Percentiles rank a stretch among this genome's conserved stretches.
phyloP scores from a whole-genome alignment of 1,140 invertebrate species.

The Neotoxoptera formosana region DNA sequence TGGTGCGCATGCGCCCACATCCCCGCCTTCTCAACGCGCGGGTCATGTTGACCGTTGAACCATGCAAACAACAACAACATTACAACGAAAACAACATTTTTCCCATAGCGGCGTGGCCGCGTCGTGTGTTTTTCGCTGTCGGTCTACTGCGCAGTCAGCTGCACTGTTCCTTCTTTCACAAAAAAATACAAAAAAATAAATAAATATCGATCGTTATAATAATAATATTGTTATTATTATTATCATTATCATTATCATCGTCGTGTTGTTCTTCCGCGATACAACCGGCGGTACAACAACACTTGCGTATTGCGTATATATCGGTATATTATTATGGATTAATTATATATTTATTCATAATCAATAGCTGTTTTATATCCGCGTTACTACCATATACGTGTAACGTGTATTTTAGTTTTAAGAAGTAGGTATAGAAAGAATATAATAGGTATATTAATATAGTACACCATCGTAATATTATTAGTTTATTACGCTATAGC shows the following conservation, averaged over 20 bases:
- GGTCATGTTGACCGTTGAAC: conserved; percentile 58
- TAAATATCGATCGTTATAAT: conserved; percentile 3
- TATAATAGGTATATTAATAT: no score
- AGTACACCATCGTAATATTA: neutral
- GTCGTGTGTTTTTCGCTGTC: neutral
- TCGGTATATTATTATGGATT: neutral
- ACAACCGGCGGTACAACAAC: neutral
- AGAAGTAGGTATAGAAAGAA: neutral
- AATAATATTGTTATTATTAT: neutral
- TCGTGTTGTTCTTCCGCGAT: neutral
- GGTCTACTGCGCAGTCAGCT: neutral
- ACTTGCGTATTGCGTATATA: neutral
- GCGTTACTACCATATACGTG: neutral
- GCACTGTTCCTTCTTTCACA: neutral
- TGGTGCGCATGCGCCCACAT: conserved; percentile 39
- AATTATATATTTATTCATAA: neutral
- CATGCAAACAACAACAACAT: conserved; percentile 57
- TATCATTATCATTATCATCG: neutral
- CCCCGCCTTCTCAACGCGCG: conserved; percentile 41
- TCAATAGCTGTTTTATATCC: neutral
- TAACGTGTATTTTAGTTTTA: neutral
- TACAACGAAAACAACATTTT: conserved; percentile 58
- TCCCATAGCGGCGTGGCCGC: conserved; percentile 32
- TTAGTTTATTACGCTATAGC: neutral
- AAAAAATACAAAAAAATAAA: conserved; percentile 9